phyloP scores from a whole-genome alignment of 1,140 invertebrate genomes.

The Bombus vancouverensis region DNA sequence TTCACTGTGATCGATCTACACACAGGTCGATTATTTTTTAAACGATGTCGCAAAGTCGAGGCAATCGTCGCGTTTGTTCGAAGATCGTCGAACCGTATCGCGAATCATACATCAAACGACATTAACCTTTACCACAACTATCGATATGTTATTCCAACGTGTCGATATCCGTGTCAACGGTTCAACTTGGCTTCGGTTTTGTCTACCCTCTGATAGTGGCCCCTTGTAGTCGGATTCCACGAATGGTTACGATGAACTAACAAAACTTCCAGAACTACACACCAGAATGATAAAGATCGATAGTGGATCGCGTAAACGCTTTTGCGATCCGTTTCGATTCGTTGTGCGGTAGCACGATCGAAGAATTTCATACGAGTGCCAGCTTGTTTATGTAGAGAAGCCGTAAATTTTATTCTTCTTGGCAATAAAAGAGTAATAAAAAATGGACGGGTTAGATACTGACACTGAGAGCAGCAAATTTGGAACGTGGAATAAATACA shows the following conservation, averaged over 20 bases:
- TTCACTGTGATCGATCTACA: not conserved
- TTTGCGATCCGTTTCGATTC: not conserved
- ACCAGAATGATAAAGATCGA: not conserved
- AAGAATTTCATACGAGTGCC: not conserved
- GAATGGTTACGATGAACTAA: no score
- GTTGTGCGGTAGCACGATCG: not conserved
- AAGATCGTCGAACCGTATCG: conserved; percentile 43
- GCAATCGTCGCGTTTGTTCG: conserved; percentile 10
- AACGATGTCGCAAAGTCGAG: not conserved
- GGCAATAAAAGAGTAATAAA: not conserved
- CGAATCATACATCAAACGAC: conserved; percentile 51
- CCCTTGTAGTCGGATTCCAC: not conserved
- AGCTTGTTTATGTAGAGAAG: not conserved
- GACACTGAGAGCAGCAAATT: not conserved
- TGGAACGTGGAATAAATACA: not conserved
- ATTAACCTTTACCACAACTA: conserved; percentile 59
- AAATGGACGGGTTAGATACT: not conserved
- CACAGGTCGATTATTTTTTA: not conserved
- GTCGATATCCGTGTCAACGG: conserved; percentile 14
- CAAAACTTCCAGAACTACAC: no score
- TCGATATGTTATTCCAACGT: not conserved
- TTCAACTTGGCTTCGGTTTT: not conserved
- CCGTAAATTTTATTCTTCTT: not conserved
- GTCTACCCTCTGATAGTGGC: not conserved
- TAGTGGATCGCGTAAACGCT: conserved; percentile 10